Percentiles rank a stretch among this genome's conserved stretches.
Conservation (phyloP, 2,888 invertebrate species). For the Alitta virens region DNA sequence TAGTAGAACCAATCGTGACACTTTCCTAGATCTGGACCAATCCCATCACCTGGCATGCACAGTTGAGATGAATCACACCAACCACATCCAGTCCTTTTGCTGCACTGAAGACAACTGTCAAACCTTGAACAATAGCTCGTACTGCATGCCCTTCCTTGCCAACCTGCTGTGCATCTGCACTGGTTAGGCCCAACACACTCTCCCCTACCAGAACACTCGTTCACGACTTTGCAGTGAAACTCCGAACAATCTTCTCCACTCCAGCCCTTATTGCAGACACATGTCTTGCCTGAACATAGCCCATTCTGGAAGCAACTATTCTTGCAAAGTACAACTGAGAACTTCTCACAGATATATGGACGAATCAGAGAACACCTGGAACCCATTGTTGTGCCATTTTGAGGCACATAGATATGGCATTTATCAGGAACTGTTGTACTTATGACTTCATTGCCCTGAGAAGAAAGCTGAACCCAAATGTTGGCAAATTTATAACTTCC, state of each 20-base stretch:
- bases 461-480: not conserved
- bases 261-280: not conserved
- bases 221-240: not conserved
- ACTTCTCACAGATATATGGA: not conserved
- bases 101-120: not conserved
- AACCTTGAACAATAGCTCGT: not conserved
- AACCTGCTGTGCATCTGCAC: not conserved
- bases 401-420: not conserved
- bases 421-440: not conserved
- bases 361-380: not conserved
- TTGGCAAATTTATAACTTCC: not conserved
- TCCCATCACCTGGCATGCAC: not conserved
- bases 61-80: not conserved
- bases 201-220: not conserved
- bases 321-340: not conserved
- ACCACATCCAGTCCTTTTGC: not conserved
- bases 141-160: slow-evolving; percentile 1
- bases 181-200: not conserved
- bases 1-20: not conserved
- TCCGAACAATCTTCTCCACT: not conserved
- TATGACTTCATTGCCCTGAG: no score
- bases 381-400: not conserved
- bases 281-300: not conserved
- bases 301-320: slow-evolving; percentile 2
- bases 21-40: not conserved